Base-by-base conservation (phyloP, 1,140 invertebrate genomes). In the Leptoteleia sp. region DNA sequence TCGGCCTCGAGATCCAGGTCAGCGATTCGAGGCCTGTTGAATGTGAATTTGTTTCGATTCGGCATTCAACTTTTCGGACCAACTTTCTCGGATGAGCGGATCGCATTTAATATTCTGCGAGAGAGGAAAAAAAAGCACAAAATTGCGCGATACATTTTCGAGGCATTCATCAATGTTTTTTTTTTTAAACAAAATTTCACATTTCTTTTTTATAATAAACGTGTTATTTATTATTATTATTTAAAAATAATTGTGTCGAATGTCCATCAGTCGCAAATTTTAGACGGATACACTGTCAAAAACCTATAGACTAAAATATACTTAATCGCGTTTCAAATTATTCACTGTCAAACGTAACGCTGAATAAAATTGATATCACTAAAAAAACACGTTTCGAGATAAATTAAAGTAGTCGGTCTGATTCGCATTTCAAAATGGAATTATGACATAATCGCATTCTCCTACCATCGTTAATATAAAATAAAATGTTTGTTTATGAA, bases 21-120 rank as follows among this genome's bases (percentile, higher is more conserved):
- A 83, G 77, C 78, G 76, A 78, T 83, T 82, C 71, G 78, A 83
- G 82, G 81, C 82, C 82, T 84, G 83, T 84, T 83, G 81, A 83
- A 82, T 82, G 81, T 42, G 59, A 80, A 71, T 59, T 65, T 70
- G 73, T 75, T 79, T 57, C 54, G 65, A 79, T 77, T 79, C 68
- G 40, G 31, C 59, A 67, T 72, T 76, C 80, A 65, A 65, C 72
- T 73, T 79, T 76, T 76, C 25, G 54, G 77, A 75, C 59, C 38
- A 76, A 71, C 52, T 77, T 72, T 52, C 33, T 15, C 43, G 33
- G 19, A 50, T 62, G 59, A 52, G 57, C 31, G 33, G 19, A 42
- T 62, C n/a, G 57, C 37, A 35, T 71, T 65, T 65, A 64, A 59
- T 65, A 65, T 77, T 71, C 50, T 15, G 33, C 15, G 7, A 3